Evolutionary conservation across 2,888 invertebrate genomes (phyloP).

Genomic region (Acanthosepion esculentum): DNA sequence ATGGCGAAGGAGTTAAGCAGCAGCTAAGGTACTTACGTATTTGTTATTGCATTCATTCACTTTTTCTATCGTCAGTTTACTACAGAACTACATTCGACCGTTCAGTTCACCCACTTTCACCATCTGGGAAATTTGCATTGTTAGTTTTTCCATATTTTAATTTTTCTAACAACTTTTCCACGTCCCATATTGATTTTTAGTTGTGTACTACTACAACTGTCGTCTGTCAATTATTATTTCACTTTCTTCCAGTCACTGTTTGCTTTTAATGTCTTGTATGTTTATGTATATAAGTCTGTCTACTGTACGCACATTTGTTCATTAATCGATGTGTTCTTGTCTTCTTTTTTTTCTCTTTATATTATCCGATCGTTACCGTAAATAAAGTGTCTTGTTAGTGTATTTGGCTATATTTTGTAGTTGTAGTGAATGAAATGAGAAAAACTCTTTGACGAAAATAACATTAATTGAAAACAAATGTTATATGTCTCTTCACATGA

Average conservation of each 20-base stretch:
- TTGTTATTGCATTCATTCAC: constrained; percentile 33
- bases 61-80: not conserved
- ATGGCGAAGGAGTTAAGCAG: constrained; percentile 59
- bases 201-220: not conserved
- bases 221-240: not conserved
- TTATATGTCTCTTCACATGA: no score
- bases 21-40: not conserved
- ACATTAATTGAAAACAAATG: no score
- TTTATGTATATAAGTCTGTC: not conserved
- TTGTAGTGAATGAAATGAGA: no score
- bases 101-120: not conserved
- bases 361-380: no score
- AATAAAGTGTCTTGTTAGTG: no score
- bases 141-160: not conserved
- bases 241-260: not conserved
- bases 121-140: not conserved
- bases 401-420: no score
- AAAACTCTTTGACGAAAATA: no score
- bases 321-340: not conserved
- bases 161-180: constrained; percentile 21
- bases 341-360: not conserved
- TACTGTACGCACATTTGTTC: not conserved
- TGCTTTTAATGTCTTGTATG: not conserved
- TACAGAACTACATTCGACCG: not conserved
- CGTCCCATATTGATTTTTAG: constrained; percentile 33